Base-by-base conservation (phyloP, 2,888 invertebrate species). In the Scelioninae gen. 1 region DNA sequence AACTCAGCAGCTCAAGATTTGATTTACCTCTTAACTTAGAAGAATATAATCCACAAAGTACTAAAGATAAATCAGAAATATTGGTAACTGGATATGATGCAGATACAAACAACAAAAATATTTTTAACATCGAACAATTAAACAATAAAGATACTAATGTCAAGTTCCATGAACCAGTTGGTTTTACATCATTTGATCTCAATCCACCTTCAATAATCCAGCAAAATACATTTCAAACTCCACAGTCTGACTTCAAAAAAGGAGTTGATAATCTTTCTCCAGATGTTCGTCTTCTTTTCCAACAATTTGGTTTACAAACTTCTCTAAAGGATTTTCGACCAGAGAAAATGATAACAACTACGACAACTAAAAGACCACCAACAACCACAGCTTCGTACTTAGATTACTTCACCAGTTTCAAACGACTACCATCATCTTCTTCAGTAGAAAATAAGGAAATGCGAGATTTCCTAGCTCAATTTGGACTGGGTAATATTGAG, bases 401-500 rank as follows among this genome's bases (percentile, higher is more conserved):
- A 13, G 79, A 84, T 29, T 76, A 71, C 0, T 84, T 76, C 34
- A 90, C 91, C 0, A 91, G 88, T 56, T 93, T 93, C 82, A 93
- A 93, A 74, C 93, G 93, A 0, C 83, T 93, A 1, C 93, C 93
- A 1, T 86, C 80, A n/a, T 91, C 88, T 1, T 84, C 80, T 1
- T 84, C 80, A 2, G 89, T 92, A 2, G 89, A 88, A 32, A 89
- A 92, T 29, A 86, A 90, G 29, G 93, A 92, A 29, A 93, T 93
- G 92, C 91, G 89, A 63, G 90, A 92, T n/a, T 93, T 93, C 53
- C 82, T 93, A 43, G 92, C 92, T 0, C 91, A 87, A 34, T 93
- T 93, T 72, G 93, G 93, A 0, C 88, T 93, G 0, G 90, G 93
- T 0, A 72, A 87, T 4, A 77, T 63, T 6, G 89, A 88, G 0